Percentiles rank a stretch among this genome's conserved stretches.
Evolutionary conservation across 2,797 vertebrate genomes (phyloP).

Genomic region (Moxostoma hubbsi): DNA sequence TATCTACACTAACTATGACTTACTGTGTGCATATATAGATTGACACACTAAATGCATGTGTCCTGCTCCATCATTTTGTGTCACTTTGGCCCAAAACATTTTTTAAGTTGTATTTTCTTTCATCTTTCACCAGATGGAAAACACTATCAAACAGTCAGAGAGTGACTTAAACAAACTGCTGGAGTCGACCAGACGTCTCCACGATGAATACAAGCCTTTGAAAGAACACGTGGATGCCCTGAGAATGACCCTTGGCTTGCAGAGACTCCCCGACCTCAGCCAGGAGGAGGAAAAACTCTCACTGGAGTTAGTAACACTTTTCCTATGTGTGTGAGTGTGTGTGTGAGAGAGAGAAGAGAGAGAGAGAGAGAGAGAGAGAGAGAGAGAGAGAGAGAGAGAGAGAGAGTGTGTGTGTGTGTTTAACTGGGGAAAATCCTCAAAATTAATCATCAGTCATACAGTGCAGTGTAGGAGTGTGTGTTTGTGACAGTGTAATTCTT

Average conservation of each 20-base stretch:
- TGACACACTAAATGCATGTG: no score
- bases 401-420: no score
- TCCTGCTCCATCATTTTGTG: no score
- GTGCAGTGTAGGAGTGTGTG: slow-evolving; percentile 11
- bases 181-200: slow-evolving; percentile 93
- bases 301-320: slow-evolving; percentile 86
- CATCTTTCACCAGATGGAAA: slow-evolving; percentile 88
- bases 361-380: no score
- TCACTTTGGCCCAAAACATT: no score
- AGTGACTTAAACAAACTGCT: slow-evolving; percentile 95
- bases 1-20: no score
- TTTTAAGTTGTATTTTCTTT: neutral
- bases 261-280: slow-evolving; percentile 93
- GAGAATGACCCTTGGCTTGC: slow-evolving; percentile 92
- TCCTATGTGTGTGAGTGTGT: slow-evolving; percentile 17
- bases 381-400: no score
- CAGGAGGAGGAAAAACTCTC: slow-evolving; percentile 98
- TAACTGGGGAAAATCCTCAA: slow-evolving; percentile 18
- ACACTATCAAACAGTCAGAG: slow-evolving; percentile 98
- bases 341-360: no score
- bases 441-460: slow-evolving; percentile 9
- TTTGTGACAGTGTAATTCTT: slow-evolving; percentile 7
- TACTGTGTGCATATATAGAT: no score
- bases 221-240: slow-evolving; percentile 96
- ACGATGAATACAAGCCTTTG: slow-evolving; percentile 97